Base-by-base conservation (phyloP, 2,113 vertebrate species). In the Loxodonta africana region DNA sequence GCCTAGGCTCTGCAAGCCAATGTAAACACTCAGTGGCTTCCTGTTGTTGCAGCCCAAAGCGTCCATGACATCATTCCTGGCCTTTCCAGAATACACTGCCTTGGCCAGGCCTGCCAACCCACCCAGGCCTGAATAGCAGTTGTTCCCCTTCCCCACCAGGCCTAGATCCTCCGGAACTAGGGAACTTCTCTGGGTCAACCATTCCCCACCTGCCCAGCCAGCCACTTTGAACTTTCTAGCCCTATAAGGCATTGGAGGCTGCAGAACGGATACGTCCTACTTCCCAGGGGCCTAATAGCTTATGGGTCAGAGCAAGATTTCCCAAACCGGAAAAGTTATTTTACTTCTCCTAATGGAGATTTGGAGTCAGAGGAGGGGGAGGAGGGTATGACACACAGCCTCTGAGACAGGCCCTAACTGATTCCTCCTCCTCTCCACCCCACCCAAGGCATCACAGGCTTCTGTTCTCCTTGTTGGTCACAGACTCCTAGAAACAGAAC, bases 41-140 rank as follows among this genome's bases (percentile, higher is more conserved):
- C 99, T 99, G 99, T 99, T 99, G 98, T 99, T 99, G 98, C 98
- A 98, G 98, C 98, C 98, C 97, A 98, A 98, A 99, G 97, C 83
- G 98, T 98, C 98, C 93, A 97, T 99, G 98, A 99, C 98, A 98
- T 99, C 98, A 99, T 98, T 97, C 93, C 89, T 26, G 62, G 97
- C 97, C 98, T 98, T 98, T 98, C 97, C 93, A 97, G 96, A 97
- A 97, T 95, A 96, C 88, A 90, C 41, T 69, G n/a, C 82, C 83
- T 96, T 88, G 69, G 78, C 53, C 48, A n/a, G 92, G 82, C 21
- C 88, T 96, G 85, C 82, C 93, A 97, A 94, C 69, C 85, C 95
- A 84, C 86, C 87, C 62, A 96, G 46, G 18, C 15, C 86, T 95
- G 80, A 97, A 83, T 93, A 91, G 77, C 60, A 95, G 84, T 93